phyloP scores from a whole-genome alignment of 2,888 invertebrate species.

The Plagodis dolabraria region DNA sequence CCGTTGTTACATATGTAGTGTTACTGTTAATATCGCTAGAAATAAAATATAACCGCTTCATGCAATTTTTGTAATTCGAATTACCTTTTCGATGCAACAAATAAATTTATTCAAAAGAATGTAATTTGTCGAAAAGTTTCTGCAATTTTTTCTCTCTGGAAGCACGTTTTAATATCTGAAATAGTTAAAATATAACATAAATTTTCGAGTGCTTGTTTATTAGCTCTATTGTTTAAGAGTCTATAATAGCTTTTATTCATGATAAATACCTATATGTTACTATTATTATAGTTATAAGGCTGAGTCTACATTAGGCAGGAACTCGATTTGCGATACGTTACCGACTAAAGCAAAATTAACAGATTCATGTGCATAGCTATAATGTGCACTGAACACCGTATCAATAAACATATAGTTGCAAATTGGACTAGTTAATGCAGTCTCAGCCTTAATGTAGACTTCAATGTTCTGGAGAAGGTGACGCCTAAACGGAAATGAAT shows the following conservation, averaged over 20 bases:
- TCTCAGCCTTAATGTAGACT: constrained; percentile 8
- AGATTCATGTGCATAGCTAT: too few relatives aligned
- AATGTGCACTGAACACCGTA: too few relatives aligned
- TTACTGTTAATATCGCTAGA: constrained; percentile 56
- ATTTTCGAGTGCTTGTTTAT: constrained; percentile 1
- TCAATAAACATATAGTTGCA: too few relatives aligned
- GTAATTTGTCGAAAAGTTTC: constrained; percentile 8
- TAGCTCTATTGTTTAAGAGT: constrained; percentile 6
- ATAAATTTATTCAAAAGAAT: not conserved
- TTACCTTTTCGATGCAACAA: not conserved
- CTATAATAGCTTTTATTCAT: constrained; percentile 8
- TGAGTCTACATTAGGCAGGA: too few relatives aligned
- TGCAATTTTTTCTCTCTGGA: not conserved
- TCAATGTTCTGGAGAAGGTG: constrained; percentile 31
- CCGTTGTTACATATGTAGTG: constrained; percentile 62
- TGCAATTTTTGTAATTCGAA: constrained; percentile 27
- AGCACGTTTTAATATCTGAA: not conserved
- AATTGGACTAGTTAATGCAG: too few relatives aligned
- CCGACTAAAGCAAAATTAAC: too few relatives aligned
- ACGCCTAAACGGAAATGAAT: constrained; percentile 41
- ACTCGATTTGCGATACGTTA: too few relatives aligned
- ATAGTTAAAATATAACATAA: not conserved
- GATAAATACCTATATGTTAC: constrained; percentile 22
- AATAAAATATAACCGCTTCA: constrained; percentile 45
- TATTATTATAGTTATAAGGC: constrained; percentile 1